Percentiles rank a stretch among this genome's conserved stretches.
phyloP scores from a whole-genome alignment of 2,888 invertebrate species.

The Cantharis rufa region DNA sequence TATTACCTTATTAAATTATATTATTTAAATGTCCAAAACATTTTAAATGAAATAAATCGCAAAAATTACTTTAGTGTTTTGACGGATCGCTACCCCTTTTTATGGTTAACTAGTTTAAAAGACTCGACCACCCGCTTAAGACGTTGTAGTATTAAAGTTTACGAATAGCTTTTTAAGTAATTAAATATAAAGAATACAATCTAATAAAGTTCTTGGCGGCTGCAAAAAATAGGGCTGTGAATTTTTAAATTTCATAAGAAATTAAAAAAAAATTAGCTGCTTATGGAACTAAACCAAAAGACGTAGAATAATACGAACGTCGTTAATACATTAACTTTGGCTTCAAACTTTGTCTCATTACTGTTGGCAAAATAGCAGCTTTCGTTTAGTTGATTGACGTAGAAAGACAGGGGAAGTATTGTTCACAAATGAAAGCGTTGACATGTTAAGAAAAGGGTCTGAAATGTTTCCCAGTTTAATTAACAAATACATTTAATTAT shows the following conservation, averaged over 20 bases:
- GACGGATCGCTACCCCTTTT: too few relatives aligned
- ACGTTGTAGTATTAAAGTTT: too few relatives aligned
- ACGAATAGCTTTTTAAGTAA: too few relatives aligned
- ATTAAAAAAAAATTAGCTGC: neutral
- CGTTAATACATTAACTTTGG: slow-evolving; percentile 15
- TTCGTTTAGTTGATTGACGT: slow-evolving; percentile 14
- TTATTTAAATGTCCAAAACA: too few relatives aligned
- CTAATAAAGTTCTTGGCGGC: too few relatives aligned
- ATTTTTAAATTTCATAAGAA: neutral
- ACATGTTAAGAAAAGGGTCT: neutral
- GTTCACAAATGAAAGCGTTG: slow-evolving; percentile 5
- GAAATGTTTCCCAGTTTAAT: slow-evolving; percentile 1
- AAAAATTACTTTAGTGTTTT: too few relatives aligned
- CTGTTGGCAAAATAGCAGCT: slow-evolving; percentile 13
- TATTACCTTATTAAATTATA: neutral
- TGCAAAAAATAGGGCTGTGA: too few relatives aligned
- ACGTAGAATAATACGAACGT: neutral
- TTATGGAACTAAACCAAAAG: neutral
- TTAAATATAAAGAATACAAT: too few relatives aligned
- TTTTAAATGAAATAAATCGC: too few relatives aligned
- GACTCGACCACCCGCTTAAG: too few relatives aligned
- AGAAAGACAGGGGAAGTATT: slow-evolving; percentile 4
- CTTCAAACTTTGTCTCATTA: slow-evolving; percentile 14
- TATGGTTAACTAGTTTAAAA: too few relatives aligned
- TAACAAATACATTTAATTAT: neutral